phyloP scores from a whole-genome alignment of 1,140 invertebrate genomes.

The Notospermus geniculatus region DNA sequence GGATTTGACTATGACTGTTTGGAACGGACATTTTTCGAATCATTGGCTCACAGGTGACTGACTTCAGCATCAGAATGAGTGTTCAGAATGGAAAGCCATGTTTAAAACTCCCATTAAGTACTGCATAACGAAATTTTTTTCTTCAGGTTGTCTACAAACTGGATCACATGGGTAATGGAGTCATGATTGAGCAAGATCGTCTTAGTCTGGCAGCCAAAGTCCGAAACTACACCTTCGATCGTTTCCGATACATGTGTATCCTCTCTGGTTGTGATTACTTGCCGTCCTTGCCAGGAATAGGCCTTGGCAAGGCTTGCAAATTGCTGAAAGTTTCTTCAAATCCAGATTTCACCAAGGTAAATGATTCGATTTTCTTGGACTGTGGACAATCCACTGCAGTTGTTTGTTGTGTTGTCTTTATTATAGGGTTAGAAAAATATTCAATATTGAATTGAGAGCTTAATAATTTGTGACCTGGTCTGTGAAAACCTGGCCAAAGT shows the following conservation, averaged over 20 bases:
- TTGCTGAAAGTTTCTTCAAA: conserved; percentile 75
- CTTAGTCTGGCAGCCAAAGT: conserved; percentile 74
- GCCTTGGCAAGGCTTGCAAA: conserved; percentile 85
- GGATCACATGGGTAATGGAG: conserved; percentile 77
- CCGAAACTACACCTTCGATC: conserved; percentile 74
- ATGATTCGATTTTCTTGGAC: conserved; percentile 22
- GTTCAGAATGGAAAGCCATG: no score
- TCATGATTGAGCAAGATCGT: conserved; percentile 75
- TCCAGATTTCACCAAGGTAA: conserved; percentile 59
- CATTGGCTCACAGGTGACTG: no score
- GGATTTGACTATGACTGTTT: background rate
- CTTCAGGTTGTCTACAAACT: conserved; percentile 86
- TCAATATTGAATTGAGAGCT: no score
- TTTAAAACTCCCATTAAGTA: no score
- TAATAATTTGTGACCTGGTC: no score
- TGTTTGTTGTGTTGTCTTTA: no score
- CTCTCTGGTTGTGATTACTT: conserved; percentile 97
- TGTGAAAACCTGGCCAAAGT: no score
- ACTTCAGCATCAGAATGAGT: no score
- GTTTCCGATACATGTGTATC: conserved; percentile 94
- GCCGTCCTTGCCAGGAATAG: conserved; percentile 88
- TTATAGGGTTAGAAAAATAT: no score
- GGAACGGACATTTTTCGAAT: no score
- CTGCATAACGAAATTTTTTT: no score
- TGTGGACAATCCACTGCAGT: no score